phyloP scores from a whole-genome alignment of 1,140 invertebrate species.

The Cotesia vestalis region DNA sequence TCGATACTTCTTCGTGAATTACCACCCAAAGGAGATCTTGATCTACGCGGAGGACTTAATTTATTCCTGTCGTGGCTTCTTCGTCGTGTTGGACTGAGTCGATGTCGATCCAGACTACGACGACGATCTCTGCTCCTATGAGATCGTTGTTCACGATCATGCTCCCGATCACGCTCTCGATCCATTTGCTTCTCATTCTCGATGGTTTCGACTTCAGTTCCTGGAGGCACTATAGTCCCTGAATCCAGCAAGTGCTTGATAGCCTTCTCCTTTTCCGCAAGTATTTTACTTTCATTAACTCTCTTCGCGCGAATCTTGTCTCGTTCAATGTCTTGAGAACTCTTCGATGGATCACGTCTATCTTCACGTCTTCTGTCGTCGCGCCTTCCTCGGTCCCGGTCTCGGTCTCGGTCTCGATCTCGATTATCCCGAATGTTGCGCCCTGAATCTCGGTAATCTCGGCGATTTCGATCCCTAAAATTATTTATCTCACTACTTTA shows the following conservation, averaged over 20 bases:
- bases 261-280: conserved; percentile 63
- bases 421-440: conserved; percentile 45
- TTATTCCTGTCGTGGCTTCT: conserved; percentile 49
- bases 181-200: conserved; percentile 56
- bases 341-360: conserved; percentile 60
- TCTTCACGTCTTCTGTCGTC: conserved; percentile 55
- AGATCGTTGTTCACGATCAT: conserved; percentile 32
- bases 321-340: conserved; percentile 61
- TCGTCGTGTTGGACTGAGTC: conserved; percentile 45
- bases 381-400: conserved; percentile 38
- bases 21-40: conserved; percentile 46
- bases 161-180: conserved; percentile 10
- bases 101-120: conserved; percentile 49
- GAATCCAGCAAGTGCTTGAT: conserved; percentile 62
- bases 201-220: conserved; percentile 60
- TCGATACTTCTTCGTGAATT: conserved; percentile 47
- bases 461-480: conserved; percentile 38
- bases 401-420: background rate
- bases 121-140: conserved; percentile 45
- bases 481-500: conserved; percentile 40
- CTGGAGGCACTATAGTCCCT: conserved; percentile 62
- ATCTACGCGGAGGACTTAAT: conserved; percentile 50
- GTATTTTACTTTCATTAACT: conserved; percentile 59
- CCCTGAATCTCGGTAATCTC: conserved; percentile 35
- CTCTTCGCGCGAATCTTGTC: conserved; percentile 60